Conservation (phyloP, 1,140 invertebrate species). For the Leptinotarsa lineolata region DNA sequence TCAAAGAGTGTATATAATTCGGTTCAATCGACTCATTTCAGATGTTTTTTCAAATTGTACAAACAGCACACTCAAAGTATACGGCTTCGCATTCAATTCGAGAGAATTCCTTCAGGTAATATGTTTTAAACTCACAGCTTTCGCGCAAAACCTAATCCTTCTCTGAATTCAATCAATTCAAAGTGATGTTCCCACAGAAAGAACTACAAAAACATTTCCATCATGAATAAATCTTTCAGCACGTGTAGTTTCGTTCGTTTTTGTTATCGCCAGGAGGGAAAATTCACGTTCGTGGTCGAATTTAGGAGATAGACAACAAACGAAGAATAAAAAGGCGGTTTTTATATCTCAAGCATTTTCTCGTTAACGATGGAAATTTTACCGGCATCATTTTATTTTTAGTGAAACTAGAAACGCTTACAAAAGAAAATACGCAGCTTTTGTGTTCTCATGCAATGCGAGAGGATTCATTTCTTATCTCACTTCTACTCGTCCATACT, state of each 20-base stretch:
- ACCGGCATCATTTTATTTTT: background rate
- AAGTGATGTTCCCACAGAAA: background rate
- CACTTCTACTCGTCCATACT: background rate
- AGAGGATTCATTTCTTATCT: background rate
- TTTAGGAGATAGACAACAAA: constrained; percentile 1
- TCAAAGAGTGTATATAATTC: too few relatives aligned
- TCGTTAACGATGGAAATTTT: constrained; percentile 6
- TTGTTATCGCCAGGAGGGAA: background rate
- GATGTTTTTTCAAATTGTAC: too few relatives aligned
- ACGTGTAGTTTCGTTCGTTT: background rate
- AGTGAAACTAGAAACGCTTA: background rate
- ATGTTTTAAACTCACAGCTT: too few relatives aligned
- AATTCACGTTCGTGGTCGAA: background rate
- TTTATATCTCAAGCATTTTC: constrained; percentile 1
- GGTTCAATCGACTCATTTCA: too few relatives aligned
- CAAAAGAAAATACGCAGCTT: background rate
- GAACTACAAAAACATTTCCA: background rate
- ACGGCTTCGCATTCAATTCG: too few relatives aligned
- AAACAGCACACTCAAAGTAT: too few relatives aligned
- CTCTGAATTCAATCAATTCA: too few relatives aligned
- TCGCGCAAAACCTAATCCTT: too few relatives aligned
- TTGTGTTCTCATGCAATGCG: background rate
- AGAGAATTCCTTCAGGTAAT: too few relatives aligned
- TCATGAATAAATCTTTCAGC: constrained; percentile 1
- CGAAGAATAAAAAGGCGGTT: background rate